Evolutionary conservation across 2,113 vertebrate species (phyloP).

Genomic region (Argyrosomus japonicus): DNA sequence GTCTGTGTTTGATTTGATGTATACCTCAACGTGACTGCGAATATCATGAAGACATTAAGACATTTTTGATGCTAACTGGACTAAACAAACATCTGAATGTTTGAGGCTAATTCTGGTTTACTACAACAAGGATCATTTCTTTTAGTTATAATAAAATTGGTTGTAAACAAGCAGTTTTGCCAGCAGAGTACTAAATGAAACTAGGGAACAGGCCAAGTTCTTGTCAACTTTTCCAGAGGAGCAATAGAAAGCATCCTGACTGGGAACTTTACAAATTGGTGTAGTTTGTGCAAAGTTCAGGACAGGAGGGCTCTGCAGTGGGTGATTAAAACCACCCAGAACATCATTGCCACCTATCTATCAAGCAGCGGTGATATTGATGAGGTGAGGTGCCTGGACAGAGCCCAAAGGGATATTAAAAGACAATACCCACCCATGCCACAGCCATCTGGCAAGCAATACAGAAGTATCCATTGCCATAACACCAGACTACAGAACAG

Average conservation of each 20-base stretch:
- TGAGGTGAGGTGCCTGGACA: neutral
- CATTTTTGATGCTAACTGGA: neutral
- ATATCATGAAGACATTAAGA: neutral
- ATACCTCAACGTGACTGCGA: neutral
- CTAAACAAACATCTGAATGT: neutral
- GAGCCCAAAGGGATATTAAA: neutral
- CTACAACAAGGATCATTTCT: neutral
- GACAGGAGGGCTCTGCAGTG: too few relatives aligned
- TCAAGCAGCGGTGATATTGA: neutral
- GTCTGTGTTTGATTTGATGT: constrained; percentile 27
- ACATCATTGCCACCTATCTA: neutral
- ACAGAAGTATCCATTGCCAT: too few relatives aligned
- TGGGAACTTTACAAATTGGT: too few relatives aligned
- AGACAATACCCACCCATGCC: too few relatives aligned
- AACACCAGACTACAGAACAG: neutral
- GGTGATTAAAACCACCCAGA: too few relatives aligned
- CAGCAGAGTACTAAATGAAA: neutral
- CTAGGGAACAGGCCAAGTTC: neutral
- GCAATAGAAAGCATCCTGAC: neutral
- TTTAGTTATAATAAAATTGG: neutral
- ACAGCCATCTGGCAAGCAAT: too few relatives aligned
- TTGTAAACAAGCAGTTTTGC: neutral
- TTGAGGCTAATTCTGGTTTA: neutral
- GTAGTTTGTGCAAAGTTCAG: too few relatives aligned
- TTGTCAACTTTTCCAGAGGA: neutral